Evolutionary conservation across 2,113 vertebrate species (phyloP), one percentile per base, ranked within the genome.

Genomic region (Vulpes ferrilata): DNA sequence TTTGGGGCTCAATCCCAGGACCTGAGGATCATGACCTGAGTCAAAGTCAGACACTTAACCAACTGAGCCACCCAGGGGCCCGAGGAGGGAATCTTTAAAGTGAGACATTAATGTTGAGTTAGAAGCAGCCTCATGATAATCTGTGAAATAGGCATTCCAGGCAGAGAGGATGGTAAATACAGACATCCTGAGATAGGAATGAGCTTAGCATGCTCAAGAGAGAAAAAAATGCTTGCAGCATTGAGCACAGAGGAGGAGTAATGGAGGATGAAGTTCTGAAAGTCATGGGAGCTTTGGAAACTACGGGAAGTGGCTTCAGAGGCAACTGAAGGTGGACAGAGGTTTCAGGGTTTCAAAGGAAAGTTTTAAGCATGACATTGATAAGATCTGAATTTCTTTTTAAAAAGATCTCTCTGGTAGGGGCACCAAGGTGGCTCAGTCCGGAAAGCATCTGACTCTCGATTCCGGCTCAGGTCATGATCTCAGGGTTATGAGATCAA

Each of bases 281-380:
- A 7, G 4, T 55, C 67, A 7, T 3, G 10, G 32, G 12, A 15
- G 11, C 53, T 2, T 13, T n/a, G 0, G 7, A 57, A 15, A 23
- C 4, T 35, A 35, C 11, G 1, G 5, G 23, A 19, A 84, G n/a
- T 7, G 8, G 9, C 67, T 30, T 59, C 7, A 51, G 82, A 57
- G 87, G 35, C 32, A 43, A 43, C 43, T 43, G 7, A 43, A 43
- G 43, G 43, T 43, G 43, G 43, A 43, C 43, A 43, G 43, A 43
- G 5, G 43, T 43, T 43, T 7, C 43, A 43, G 43, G 43, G 43
- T 43, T 43, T 43, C 43, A 43, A 1, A 43, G n/a, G 32, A 38
- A 1, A 11, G 19, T 48, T 35, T 90, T 22, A 88, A 80, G 76
- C 30, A 88, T 51, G 19, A 67, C 25, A 35, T 51, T 74, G 48